Percentiles rank a stretch among this genome's conserved stretches.
Conservation (phyloP, 2,113 vertebrate species). For the Prionailurus viverrinus region DNA sequence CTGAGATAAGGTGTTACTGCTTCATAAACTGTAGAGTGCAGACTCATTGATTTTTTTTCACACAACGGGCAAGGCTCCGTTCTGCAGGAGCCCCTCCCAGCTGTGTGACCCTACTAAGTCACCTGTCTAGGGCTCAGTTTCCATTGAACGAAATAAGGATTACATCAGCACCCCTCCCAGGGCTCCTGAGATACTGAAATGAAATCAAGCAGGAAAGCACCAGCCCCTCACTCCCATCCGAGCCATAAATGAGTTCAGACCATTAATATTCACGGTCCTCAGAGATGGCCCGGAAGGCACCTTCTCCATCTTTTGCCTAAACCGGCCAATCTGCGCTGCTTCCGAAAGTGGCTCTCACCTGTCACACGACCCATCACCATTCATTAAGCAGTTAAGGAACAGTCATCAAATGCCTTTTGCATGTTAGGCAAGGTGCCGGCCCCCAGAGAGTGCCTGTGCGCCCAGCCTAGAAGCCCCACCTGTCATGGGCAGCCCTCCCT, state of each 20-base stretch:
- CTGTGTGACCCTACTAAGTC: not conserved
- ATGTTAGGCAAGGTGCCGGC: not conserved
- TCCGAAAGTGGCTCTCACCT: not conserved
- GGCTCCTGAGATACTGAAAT: not conserved
- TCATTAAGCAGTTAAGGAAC: not conserved
- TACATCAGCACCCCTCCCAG: not conserved
- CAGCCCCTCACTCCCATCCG: rapidly evolving
- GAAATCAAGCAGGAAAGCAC: not conserved
- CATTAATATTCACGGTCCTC: rapidly evolving
- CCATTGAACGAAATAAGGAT: not conserved
- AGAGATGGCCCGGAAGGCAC: rapidly evolving
- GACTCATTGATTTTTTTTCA: rapidly evolving
- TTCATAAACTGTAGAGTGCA: rapidly evolving
- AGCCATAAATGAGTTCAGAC: not conserved
- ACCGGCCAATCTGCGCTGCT: not conserved
- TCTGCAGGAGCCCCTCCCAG: not conserved
- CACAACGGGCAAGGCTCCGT: not conserved
- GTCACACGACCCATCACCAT: not conserved
- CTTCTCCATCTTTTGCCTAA: not conserved
- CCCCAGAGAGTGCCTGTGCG: rapidly evolving
- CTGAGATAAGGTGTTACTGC: rapidly evolving
- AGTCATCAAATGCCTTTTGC: not conserved
- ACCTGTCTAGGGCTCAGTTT: not conserved
- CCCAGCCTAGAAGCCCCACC: not conserved
- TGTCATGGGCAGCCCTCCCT: not conserved